phyloP scores from a whole-genome alignment of 2,888 invertebrate genomes.

The Drosophila gaucha region DNA sequence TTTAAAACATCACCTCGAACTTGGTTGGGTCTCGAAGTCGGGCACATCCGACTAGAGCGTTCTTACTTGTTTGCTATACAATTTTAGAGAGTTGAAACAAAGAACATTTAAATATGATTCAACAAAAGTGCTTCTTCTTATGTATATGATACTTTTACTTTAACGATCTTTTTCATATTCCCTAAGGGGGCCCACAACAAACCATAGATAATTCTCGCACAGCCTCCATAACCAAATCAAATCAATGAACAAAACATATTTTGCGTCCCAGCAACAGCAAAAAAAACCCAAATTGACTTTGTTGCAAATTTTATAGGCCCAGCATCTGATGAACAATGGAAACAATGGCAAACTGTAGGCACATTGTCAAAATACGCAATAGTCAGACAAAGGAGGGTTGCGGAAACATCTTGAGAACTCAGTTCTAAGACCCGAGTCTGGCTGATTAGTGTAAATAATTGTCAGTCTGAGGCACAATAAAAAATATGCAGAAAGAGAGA shows the following conservation, averaged over 20 bases:
- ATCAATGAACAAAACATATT: slow-evolving; percentile 41
- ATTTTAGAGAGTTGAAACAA: too few species aligned
- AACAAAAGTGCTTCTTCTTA: too few species aligned
- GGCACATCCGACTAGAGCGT: too few species aligned
- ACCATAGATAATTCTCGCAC: slow-evolving; percentile 59
- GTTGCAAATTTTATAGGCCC: slow-evolving; percentile 78
- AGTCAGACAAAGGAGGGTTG: slow-evolving; percentile 56
- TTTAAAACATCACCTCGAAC: too few species aligned
- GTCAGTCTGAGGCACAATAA: slow-evolving; percentile 58
- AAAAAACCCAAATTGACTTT: slow-evolving; percentile 69
- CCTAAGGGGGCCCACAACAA: slow-evolving; percentile 15
- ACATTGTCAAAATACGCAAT: slow-evolving; percentile 79
- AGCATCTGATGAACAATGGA: slow-evolving; percentile 48
- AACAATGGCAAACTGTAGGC: slow-evolving; percentile 62
- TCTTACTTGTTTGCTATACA: too few species aligned
- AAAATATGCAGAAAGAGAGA: too few species aligned
- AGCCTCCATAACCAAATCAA: slow-evolving; percentile 65
- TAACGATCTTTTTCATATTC: not conserved
- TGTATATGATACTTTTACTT: not conserved
- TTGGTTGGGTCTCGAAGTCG: too few species aligned
- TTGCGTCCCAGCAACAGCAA: slow-evolving; percentile 12
- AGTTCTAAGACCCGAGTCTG: slow-evolving; percentile 45
- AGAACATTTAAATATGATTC: too few species aligned
- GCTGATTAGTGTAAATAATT: slow-evolving; percentile 80
- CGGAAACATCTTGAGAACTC: slow-evolving; percentile 20